Percentiles rank a stretch among this genome's conserved stretches.
Conservation (phyloP, 2,797 vertebrate species). For the Ceyx erithaca region DNA sequence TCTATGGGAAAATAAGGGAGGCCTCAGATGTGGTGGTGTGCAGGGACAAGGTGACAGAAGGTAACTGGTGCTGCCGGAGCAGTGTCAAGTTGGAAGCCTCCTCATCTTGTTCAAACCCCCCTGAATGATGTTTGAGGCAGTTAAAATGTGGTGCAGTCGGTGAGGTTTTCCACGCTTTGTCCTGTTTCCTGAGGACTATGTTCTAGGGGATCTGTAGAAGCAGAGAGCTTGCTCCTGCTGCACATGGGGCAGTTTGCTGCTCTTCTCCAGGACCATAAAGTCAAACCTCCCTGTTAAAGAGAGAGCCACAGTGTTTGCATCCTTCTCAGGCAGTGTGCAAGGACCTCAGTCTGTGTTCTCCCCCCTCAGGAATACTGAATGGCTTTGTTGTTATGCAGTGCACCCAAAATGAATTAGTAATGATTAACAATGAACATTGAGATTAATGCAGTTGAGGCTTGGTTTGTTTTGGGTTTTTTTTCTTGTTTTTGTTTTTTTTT, state of each 20-base stretch:
- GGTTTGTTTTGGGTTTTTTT: too few species aligned
- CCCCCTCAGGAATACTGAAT: not conserved
- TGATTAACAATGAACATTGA: not conserved
- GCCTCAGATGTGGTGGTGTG: not conserved
- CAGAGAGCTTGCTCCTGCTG: not conserved
- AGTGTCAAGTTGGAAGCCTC: too few species aligned
- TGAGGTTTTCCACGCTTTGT: not conserved
- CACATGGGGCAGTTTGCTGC: not conserved
- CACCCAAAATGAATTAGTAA: not conserved
- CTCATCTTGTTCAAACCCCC: not conserved
- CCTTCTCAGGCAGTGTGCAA: not conserved
- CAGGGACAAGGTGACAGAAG: not conserved
- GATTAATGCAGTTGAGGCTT: not conserved
- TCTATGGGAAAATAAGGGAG: not conserved
- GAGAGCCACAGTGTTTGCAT: not conserved
- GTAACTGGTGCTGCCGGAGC: too few species aligned
- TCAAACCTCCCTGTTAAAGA: not conserved
- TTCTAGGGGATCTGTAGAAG: not conserved
- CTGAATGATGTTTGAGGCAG: not conserved
- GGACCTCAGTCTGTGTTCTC: not conserved
- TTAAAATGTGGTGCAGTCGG: not conserved
- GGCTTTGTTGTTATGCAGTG: not conserved
- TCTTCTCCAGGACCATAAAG: not conserved
- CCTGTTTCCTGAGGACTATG: not conserved
- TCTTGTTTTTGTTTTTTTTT: not conserved